Base-by-base conservation (phyloP, 2,797 vertebrate genomes). In the Dryobates pubescens region DNA sequence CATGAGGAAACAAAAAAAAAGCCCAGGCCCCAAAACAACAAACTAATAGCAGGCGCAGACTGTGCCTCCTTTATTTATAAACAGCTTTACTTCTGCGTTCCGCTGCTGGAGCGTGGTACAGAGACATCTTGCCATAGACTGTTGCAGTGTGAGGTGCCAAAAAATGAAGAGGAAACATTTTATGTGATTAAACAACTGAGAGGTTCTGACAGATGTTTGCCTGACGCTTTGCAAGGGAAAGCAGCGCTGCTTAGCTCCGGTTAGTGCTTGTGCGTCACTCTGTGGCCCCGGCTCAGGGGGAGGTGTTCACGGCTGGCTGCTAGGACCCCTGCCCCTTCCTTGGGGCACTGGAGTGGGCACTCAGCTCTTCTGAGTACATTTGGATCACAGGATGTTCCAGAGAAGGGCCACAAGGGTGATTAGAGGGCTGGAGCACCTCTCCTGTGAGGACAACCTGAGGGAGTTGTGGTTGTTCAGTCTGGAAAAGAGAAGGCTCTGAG, bases 81-180 rank as follows among this genome's bases (percentile, higher is more conserved):
- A 89, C 80, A 96, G 76, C 87, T 93, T 89, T 83, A 81, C 87
- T 93, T 88, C 47, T 89, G 84, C 38, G 4, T 85, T 92, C 45
- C 1, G 0, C 82, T 71, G 79, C 34, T 83, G 43, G 76, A 83
- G 82, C 68, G 5, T 58, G 90, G 78, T 92, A 63, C 83, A 71
- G 90, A 92, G 92, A 85, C 94, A 85, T 94, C 91, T 93, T 95
- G 92, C 23, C 5, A 67, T 79, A 81, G 88, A 73, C 82, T 88
- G 1, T 81, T 73, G 64, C 73, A 64, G 74, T 90, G 62, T 61
- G 78, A 88, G 89, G 85, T 96, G 95, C 92, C 93, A 94, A 61
- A 43, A 90, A 92, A 41, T 5, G 56, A 75, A 70, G 51, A 75
- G 73, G 76, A 68, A 91, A 73, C 94, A 73, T 79, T 79, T 93